A percentile compares a stretch with the other conserved stretches of the same genome.
Conservation (phyloP, 2,888 invertebrate species). For the Atherix ibis region DNA sequence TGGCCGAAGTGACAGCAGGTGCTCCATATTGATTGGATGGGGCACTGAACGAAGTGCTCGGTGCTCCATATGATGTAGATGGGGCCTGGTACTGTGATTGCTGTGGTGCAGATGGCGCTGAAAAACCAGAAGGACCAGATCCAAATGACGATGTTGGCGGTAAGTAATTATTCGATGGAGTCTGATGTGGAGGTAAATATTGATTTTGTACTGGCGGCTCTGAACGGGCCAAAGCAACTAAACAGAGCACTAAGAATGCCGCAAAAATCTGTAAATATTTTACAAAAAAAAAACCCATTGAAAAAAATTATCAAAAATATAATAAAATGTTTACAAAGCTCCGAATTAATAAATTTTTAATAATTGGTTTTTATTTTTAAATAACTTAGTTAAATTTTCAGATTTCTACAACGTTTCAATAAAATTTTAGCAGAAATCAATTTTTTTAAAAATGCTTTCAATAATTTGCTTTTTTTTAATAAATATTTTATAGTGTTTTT, state of each 20-base stretch:
- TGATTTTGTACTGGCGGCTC: conserved; percentile 27
- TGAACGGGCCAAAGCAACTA: conserved; percentile 23
- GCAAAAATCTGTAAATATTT: neutral
- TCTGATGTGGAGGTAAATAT: conserved; percentile 11
- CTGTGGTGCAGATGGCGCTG: conserved; percentile 24
- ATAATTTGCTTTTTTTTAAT: no score
- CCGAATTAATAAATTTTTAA: neutral
- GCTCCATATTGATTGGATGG: conserved; percentile 36
- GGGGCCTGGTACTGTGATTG: conserved; percentile 15
- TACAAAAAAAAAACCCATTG: neutral
- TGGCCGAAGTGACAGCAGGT: conserved; percentile 37
- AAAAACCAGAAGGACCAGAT: conserved; percentile 18
- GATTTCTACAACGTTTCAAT: no score
- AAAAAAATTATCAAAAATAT: neutral
- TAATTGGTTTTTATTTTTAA: neutral
- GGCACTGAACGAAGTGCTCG: conserved; percentile 23
- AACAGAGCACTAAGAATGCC: conserved; percentile 4
- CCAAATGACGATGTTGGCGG: conserved; percentile 25
- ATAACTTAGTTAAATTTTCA: no score
- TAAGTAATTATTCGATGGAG: conserved; percentile 23
- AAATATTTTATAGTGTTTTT: no score
- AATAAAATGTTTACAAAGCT: neutral
- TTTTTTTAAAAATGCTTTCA: no score
- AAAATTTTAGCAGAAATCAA: no score
- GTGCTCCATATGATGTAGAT: neutral